Conservation (phyloP, 2,797 vertebrate species). For the Sparidentex hasta region DNA sequence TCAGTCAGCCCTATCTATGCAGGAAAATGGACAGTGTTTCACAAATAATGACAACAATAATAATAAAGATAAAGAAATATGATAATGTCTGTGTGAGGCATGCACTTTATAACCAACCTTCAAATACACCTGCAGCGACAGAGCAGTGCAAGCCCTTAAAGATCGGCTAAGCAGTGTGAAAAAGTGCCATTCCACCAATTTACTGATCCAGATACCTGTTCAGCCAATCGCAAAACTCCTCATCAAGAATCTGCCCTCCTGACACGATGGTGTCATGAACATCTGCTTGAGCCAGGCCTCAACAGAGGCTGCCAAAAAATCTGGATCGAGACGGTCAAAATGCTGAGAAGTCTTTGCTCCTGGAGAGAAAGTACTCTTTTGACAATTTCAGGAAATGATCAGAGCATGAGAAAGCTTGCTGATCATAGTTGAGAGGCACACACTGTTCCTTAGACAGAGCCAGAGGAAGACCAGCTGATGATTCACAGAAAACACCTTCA, state of each 20-base stretch:
- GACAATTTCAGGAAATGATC: conserved; percentile 2
- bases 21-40: not conserved
- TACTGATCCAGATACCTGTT: not conserved
- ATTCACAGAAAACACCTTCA: conserved; percentile 4
- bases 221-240: not conserved
- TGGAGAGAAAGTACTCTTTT: not conserved
- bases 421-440: conserved; percentile 24
- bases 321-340: not conserved
- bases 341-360: not conserved
- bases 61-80: not conserved
- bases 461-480: conserved; percentile 18
- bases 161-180: too few species aligned
- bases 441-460: conserved; percentile 12
- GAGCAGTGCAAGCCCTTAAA: not conserved
- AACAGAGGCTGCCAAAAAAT: conserved; percentile 10
- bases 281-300: not conserved
- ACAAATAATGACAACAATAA: too few species aligned
- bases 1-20: not conserved
- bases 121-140: not conserved
- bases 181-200: not conserved
- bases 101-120: not conserved
- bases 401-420: not conserved
- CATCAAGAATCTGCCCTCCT: not conserved
- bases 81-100: not conserved
- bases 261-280: not conserved